Evolutionary conservation across 2,113 vertebrate species (phyloP).

Genomic region (Callocephalon fimbriatum): DNA sequence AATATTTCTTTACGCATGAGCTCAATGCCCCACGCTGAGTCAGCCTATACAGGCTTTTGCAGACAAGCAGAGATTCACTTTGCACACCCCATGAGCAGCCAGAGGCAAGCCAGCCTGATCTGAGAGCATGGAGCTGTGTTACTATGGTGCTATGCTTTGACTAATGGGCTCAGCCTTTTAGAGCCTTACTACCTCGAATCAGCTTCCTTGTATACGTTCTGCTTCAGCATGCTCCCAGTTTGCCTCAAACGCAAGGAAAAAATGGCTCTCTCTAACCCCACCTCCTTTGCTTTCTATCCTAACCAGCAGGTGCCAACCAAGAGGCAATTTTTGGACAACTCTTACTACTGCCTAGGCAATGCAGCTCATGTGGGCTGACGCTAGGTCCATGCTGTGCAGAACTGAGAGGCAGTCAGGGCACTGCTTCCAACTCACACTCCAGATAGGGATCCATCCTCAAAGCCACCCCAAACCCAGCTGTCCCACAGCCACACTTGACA

Average conservation of each 20-base stretch:
- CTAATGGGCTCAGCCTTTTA: constrained; percentile 49
- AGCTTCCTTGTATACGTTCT: not conserved
- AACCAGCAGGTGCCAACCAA: not conserved
- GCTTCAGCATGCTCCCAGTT: constrained; percentile 25
- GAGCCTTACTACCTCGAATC: not conserved
- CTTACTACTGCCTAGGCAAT: not conserved
- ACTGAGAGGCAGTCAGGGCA: not conserved
- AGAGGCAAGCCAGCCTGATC: constrained; percentile 49
- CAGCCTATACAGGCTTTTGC: constrained; percentile 11
- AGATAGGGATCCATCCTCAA: not conserved
- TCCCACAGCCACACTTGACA: not conserved
- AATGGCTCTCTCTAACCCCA: not conserved
- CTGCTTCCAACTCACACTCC: not conserved
- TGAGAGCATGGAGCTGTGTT: constrained; percentile 33
- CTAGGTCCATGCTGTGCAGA: not conserved
- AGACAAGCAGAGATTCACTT: constrained; percentile 22
- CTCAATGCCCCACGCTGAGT: not conserved
- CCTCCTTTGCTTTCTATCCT: not conserved
- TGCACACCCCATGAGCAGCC: constrained; percentile 31
- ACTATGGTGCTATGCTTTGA: constrained; percentile 32
- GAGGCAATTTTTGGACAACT: not conserved
- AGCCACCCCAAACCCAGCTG: not conserved
- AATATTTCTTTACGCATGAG: not conserved
- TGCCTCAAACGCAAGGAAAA: constrained; percentile 21
- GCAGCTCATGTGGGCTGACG: not conserved